Evolutionary conservation across 1,140 invertebrate species (phyloP).

Genomic region (Drosophila carrolli): DNA sequence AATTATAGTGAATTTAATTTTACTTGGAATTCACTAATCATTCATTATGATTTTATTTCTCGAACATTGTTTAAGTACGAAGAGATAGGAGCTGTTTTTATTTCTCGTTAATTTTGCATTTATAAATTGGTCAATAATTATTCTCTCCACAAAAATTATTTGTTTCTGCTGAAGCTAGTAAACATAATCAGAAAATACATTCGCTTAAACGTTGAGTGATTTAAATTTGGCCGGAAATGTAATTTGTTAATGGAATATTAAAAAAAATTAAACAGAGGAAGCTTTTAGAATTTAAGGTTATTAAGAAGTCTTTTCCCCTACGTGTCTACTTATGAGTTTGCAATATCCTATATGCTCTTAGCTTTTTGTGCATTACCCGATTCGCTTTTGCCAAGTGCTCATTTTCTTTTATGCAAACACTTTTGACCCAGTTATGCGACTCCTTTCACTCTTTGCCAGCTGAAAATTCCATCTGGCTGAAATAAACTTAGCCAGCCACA

Average conservation of each 20-base stretch:
- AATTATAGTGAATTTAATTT: too few relatives aligned
- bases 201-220: too few relatives aligned
- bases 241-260: not conserved
- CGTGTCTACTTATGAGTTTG: not conserved
- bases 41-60: not conserved
- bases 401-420: slow-evolving; percentile 30
- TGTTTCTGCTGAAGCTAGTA: too few relatives aligned
- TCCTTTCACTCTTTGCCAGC: slow-evolving; percentile 15
- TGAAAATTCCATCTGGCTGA: slow-evolving; percentile 2
- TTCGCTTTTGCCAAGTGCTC: slow-evolving; percentile 8
- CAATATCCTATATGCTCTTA: not conserved
- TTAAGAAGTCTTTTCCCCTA: not conserved
- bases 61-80: too few relatives aligned
- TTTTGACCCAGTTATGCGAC: slow-evolving; percentile 36
- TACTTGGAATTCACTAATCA: not conserved
- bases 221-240: too few relatives aligned
- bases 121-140: too few relatives aligned
- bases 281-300: not conserved
- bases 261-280: not conserved
- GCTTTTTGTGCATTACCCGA: slow-evolving; percentile 6
- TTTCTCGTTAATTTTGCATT: too few relatives aligned
- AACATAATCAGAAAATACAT: too few relatives aligned
- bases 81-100: not conserved
- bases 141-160: too few relatives aligned
- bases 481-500: slow-evolving; percentile 20